Base-by-base conservation (phyloP, 2,113 vertebrate species). In the Chauna torquata region DNA sequence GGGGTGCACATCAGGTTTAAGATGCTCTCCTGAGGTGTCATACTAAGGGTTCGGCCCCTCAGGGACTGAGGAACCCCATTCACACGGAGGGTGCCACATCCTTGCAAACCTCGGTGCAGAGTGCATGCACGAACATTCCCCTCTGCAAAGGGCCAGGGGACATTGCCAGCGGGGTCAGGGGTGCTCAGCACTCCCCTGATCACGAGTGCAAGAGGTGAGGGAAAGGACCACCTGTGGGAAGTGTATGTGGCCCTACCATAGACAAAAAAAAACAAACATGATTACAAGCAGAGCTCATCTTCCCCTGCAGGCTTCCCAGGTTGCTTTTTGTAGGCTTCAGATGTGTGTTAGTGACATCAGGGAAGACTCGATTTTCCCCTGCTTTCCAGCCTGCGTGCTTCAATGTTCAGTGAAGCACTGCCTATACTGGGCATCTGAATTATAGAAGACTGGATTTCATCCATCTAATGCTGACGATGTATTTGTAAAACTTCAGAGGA, bases 401-500 rank as follows among this genome's bases (percentile, higher is more conserved):
- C 52, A 76, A 71, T 23, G n/a, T n/a, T 52, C 70, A 92, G 17
- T 36, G 66, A 80, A 82, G 30, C 57, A 47, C 18, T 49, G 66
- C 25, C 16, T 80, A 0, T 34, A 12, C 1, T 69, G 34, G 34
- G 57, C 24, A 94, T 52, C 40, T 69, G 70, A 72, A 92, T 72
- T 76, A 45, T 0, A 0, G 47, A 25, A 80, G 52, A 22, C 52
- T 90, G 52, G 52, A 80, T 77, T 92, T 94, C 82, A 88, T 88
- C 40, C 54, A 61, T 32, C 40, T 71, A 70, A 76, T 72, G 52
- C 52, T 90, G 68, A 17, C 64, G 32, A 83, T 74, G n/a, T 42
- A 77, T 76, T 90, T 74, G 45, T 55, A 90, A 83, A 96, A 90
- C 68, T 90, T 90, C 82, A 92, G 75, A 88, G 82, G 25, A 55